Evolutionary conservation across 2,888 invertebrate species (phyloP), one percentile per base, ranked within the genome.

Genomic region (Mimas tiliae): DNA sequence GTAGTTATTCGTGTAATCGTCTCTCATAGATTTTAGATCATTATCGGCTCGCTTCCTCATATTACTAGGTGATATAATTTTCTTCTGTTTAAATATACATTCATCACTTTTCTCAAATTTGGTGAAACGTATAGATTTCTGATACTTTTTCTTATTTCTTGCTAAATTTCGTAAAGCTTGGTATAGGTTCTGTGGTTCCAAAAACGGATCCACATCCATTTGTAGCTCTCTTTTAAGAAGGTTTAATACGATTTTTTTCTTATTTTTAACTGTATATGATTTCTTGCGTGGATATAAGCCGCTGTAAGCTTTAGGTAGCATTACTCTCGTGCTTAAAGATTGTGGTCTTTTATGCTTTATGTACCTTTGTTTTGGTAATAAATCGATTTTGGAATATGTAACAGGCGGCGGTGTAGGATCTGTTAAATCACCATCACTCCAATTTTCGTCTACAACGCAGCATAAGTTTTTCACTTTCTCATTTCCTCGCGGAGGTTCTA

Each of bases 131-230:
- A 75, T 70, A 0, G 72, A 65, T 34, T 74, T 75, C 7, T 76
- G 66, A 47, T 62, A 34, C n/a, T 72, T 72, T 1, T 66, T 67
- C 63, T 89, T 90, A 47, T 84, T 87, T 16, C 73, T 74, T 0
- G 87, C 89, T 67, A 90, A 85, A 0, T 84, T 69, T 69, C 77
- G 83, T n/a, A 91, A 69, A 0, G 90, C 87, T 70, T 90, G 74
- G 64, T 76, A 88, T 6, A 91, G 72, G 47, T 80, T 89, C 50
- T 77, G 72, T 0, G 89, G 89, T 42, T 89, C 85, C 34, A 83
- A 79, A 14, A 74, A 81, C 0, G 48, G 67, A 1, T 70, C 51
- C 0, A 68, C 63, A 0, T 82, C 79, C 68, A 79, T 77, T 53
- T 65, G 73, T 0, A 90, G 65, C 63, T 91, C 77, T 27, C 85